Percentiles rank a stretch among this genome's conserved stretches.
Conservation (phyloP, 2,888 invertebrate genomes). For the Adelognathus sp. region DNA sequence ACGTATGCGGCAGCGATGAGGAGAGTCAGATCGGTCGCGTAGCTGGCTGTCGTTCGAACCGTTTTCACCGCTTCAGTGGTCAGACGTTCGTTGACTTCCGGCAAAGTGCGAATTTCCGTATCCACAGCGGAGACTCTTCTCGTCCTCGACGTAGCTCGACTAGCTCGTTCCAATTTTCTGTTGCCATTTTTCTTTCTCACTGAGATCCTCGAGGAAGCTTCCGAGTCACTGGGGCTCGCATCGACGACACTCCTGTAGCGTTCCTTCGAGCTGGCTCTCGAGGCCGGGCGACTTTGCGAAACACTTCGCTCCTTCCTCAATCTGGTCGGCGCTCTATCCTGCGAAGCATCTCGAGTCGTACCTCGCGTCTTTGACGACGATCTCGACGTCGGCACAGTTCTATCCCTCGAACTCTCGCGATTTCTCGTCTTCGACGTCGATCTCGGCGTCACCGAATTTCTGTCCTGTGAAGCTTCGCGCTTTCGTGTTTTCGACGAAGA, state of each 20-base stretch:
- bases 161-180: slow-evolving; percentile 76
- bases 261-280: slow-evolving; percentile 74
- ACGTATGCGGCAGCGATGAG: slow-evolving; percentile 90
- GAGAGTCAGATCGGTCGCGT: slow-evolving; percentile 88
- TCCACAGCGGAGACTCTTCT: slow-evolving; percentile 56
- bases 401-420: slow-evolving; percentile 54
- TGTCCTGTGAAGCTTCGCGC: slow-evolving; percentile 27
- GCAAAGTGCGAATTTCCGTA: slow-evolving; percentile 36
- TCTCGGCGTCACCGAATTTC: neutral
- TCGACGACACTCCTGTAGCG: slow-evolving; percentile 65
- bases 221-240: slow-evolving; percentile 56
- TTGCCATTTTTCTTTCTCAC: slow-evolving; percentile 77
- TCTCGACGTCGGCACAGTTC: slow-evolving; percentile 65
- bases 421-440: slow-evolving; percentile 40
- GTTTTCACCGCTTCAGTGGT: slow-evolving; percentile 86
- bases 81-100: slow-evolving; percentile 80
- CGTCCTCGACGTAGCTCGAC: slow-evolving; percentile 30
- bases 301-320: slow-evolving; percentile 49
- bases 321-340: slow-evolving; percentile 25
- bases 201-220: slow-evolving; percentile 47
- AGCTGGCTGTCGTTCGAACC: slow-evolving; percentile 87
- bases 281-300: slow-evolving; percentile 65
- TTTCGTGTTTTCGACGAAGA: slow-evolving; percentile 61
- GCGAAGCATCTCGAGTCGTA: slow-evolving; percentile 60
- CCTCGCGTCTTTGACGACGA: slow-evolving; percentile 71